Conservation (phyloP, 2,888 invertebrate genomes). For the Drosophila suboccidentalis region DNA sequence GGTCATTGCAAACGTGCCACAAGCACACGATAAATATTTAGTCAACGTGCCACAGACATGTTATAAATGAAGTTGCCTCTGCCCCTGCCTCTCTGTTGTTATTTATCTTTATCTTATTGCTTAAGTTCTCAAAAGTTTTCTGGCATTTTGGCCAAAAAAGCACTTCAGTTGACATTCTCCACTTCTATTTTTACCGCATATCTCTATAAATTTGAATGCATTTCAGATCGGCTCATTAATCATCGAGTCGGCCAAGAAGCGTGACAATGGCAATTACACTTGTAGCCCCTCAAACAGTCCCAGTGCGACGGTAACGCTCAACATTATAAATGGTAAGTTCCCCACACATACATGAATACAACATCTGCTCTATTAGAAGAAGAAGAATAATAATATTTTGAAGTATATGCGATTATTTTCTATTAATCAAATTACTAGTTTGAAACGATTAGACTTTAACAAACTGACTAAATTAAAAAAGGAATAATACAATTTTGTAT, state of each 20-base stretch:
- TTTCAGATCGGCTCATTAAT: slow-evolving; percentile 86
- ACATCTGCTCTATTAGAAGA: neutral
- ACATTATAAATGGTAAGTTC: slow-evolving; percentile 95
- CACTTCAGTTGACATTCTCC: slow-evolving; percentile 12
- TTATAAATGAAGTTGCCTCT: slow-evolving; percentile 19
- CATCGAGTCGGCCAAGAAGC: slow-evolving; percentile 86
- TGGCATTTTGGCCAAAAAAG: neutral
- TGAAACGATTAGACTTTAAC: too few relatives aligned
- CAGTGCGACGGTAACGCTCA: slow-evolving; percentile 94
- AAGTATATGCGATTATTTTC: neutral
- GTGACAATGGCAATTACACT: slow-evolving; percentile 92
- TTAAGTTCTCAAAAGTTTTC: neutral
- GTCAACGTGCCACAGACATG: slow-evolving; percentile 29
- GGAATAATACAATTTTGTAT: neutral
- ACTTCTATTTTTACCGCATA: slow-evolving; percentile 13
- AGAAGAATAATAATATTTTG: neutral
- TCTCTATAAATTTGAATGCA: slow-evolving; percentile 19
- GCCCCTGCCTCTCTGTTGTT: neutral
- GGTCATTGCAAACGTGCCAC: slow-evolving; percentile 41
- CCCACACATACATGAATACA: neutral
- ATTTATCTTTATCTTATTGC: slow-evolving; percentile 18
- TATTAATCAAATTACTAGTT: neutral
- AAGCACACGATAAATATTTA: slow-evolving; percentile 46
- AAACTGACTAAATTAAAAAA: neutral
- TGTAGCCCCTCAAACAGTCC: slow-evolving; percentile 97